Evolutionary conservation across 2,797 vertebrate genomes (phyloP).

Genomic region (Bradypodion pumilum): DNA sequence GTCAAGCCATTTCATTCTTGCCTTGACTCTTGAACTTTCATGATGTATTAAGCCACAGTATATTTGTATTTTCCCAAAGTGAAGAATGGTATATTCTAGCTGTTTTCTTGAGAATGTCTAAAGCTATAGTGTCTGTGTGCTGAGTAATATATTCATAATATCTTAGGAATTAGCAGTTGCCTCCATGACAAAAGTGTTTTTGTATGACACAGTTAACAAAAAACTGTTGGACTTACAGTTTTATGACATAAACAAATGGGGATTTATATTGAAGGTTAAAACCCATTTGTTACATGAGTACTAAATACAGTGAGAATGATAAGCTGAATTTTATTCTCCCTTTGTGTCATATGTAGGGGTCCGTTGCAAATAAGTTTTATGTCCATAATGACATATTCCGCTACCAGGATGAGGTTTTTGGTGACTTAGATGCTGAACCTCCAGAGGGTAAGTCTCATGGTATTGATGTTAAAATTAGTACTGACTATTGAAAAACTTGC

Average conservation of each 20-base stretch:
- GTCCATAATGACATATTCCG: constrained; percentile 98
- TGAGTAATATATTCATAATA: not conserved
- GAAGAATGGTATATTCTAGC: not conserved
- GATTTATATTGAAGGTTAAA: not conserved
- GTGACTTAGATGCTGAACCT: constrained; percentile 93
- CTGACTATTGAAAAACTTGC: not conserved
- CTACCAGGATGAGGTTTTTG: constrained; percentile 97
- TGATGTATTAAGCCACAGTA: not conserved
- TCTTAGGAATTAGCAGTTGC: not conserved
- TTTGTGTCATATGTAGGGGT: constrained; percentile 80
- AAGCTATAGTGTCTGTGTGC: not conserved
- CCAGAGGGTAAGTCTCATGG: constrained; percentile 80
- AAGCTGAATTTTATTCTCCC: constrained; percentile 15
- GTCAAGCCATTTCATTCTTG: not conserved
- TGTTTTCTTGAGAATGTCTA: not conserved
- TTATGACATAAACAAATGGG: not conserved
- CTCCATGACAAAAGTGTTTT: not conserved
- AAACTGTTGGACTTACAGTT: not conserved
- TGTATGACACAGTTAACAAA: not conserved
- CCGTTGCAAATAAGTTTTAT: constrained; percentile 97
- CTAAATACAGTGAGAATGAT: not conserved
- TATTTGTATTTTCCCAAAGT: not conserved
- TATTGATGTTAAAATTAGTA: not conserved
- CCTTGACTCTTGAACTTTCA: not conserved
- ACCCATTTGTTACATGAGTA: not conserved